Evolutionary conservation across 2,888 invertebrate genomes (phyloP).

Genomic region (Atethmia centrago): DNA sequence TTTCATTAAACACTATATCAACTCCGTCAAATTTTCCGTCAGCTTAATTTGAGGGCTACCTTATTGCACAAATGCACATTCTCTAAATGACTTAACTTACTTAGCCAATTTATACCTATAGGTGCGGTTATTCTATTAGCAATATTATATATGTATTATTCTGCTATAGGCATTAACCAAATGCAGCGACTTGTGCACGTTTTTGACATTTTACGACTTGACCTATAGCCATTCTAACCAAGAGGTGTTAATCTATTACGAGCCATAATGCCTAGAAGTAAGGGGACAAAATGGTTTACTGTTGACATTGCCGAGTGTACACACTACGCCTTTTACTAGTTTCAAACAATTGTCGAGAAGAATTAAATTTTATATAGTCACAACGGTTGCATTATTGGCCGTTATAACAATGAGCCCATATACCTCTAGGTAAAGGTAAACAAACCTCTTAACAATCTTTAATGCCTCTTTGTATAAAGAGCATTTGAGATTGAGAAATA

Average conservation of each 20-base stretch:
- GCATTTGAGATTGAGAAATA: constrained; percentile 1
- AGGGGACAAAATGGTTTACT: constrained; percentile 29
- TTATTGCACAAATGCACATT: constrained; percentile 18
- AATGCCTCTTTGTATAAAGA: constrained; percentile 20
- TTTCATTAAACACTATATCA: constrained; percentile 5
- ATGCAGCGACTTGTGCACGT: constrained; percentile 54
- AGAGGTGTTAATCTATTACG: constrained; percentile 35
- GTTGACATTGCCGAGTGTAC: constrained; percentile 12
- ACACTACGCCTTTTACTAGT: constrained; percentile 42
- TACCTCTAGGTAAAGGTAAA: constrained; percentile 25
- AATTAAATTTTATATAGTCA: constrained; percentile 53
- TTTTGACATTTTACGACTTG: constrained; percentile 66
- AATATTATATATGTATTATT: constrained; percentile 51
- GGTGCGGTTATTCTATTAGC: constrained; percentile 28
- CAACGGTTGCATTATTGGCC: constrained; percentile 37
- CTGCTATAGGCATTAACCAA: constrained; percentile 27
- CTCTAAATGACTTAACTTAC: constrained; percentile 23
- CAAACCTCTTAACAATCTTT: constrained; percentile 16
- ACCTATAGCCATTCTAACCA: constrained; percentile 53
- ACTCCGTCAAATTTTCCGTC: background rate
- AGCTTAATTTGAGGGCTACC: background rate
- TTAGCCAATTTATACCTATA: constrained; percentile 6
- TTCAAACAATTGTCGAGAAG: constrained; percentile 48
- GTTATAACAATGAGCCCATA: constrained; percentile 37
- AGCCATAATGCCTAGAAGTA: constrained; percentile 35